These are phyloP conservation scores for Sarcophaga caerulescens DNA, from an alignment of 2,888 invertebrate genomes.

Conservation along the genomic window DNA sequence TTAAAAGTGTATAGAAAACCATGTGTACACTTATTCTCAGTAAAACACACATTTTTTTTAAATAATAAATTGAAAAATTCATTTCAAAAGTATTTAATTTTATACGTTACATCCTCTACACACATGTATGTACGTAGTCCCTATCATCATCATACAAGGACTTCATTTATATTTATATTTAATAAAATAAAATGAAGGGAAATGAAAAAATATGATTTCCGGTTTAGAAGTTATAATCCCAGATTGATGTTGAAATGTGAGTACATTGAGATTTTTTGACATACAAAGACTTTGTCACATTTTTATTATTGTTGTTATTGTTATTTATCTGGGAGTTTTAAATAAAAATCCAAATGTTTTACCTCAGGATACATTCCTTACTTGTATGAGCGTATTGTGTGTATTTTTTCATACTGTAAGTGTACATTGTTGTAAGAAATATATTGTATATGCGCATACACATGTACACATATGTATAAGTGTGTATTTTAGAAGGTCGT, in stretches of 20 bases:
- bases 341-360: conserved; percentile 8
- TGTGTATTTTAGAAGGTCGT: not conserved
- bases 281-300: not conserved
- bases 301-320: not conserved
- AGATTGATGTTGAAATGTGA: not conserved
- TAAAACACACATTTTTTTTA: no score
- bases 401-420: no score
- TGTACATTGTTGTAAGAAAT: not conserved
- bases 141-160: no score
- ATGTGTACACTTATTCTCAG: no score
- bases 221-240: not conserved
- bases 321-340: conserved; percentile 5
- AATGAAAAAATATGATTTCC: not conserved
- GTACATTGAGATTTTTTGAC: not conserved
- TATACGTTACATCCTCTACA: no score
- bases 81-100: no score
- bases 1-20: no score
- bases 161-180: not conserved
- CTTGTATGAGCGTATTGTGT: not conserved
- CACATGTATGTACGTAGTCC: no score
- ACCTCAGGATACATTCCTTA: conserved; percentile 12
- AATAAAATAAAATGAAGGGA: not conserved
- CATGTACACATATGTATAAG: not conserved
- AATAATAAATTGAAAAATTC: no score
- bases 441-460: not conserved